Evolutionary conservation across 1,140 invertebrate genomes (phyloP).

Genomic region (Nephotettix cincticeps): DNA sequence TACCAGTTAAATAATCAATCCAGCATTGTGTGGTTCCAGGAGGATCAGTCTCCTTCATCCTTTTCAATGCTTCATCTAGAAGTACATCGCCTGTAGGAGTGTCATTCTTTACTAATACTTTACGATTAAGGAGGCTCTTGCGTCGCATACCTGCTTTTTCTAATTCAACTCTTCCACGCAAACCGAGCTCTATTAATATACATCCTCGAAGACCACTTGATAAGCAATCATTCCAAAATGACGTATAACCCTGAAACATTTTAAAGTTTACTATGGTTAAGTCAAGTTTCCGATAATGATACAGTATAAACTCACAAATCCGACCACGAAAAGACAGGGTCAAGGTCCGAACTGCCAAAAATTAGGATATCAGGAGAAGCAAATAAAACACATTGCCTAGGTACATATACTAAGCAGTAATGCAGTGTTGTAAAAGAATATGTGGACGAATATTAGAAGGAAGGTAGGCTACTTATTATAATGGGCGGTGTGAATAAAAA

Average conservation of each 20-base stretch:
- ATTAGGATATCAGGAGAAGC: too few species aligned
- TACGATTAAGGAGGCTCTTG: slow-evolving; percentile 82
- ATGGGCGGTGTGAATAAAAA: too few species aligned
- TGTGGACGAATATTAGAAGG: too few species aligned
- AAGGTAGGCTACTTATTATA: too few species aligned
- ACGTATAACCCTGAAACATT: slow-evolving; percentile 93
- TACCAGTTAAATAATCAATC: slow-evolving; percentile 99
- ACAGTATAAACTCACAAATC: too few species aligned
- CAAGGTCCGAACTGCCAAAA: too few species aligned
- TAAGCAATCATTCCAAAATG: slow-evolving; percentile 99
- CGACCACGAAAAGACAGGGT: too few species aligned
- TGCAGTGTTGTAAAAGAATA: too few species aligned
- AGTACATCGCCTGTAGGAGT: slow-evolving; percentile 96
- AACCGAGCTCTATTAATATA: slow-evolving; percentile 95
- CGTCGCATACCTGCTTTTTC: slow-evolving; percentile 96
- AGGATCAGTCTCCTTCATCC: slow-evolving; percentile 96
- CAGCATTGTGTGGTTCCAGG: slow-evolving; percentile 97
- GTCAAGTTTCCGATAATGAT: not conserved
- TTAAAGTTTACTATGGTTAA: too few species aligned
- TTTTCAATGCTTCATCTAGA: slow-evolving; percentile 97
- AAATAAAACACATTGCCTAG: too few species aligned
- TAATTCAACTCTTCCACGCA: slow-evolving; percentile 92
- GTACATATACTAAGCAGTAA: too few species aligned
- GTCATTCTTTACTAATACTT: slow-evolving; percentile 78
- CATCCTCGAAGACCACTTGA: slow-evolving; percentile 97